Percentiles rank a stretch among this genome's conserved stretches.
These are phyloP conservation scores for Sarcophaga caerulescens DNA, from an alignment of 2,888 invertebrate species.

Conservation along the genomic window DNA sequence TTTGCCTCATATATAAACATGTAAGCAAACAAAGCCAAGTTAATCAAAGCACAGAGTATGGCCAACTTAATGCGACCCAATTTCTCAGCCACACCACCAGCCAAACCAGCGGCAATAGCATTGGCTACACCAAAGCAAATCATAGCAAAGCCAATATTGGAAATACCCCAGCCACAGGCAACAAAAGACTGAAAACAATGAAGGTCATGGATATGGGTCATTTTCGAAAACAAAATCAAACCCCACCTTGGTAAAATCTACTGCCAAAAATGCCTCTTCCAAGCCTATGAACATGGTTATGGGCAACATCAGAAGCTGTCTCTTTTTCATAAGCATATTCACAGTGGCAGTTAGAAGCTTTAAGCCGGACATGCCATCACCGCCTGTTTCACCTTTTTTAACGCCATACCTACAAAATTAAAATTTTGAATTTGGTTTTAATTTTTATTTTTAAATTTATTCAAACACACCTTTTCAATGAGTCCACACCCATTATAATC, in stretches of 20 bases:
- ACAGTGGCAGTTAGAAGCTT: conserved; percentile 89
- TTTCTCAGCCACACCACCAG: conserved; percentile 89
- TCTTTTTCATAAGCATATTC: conserved; percentile 88
- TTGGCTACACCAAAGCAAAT: conserved; percentile 95
- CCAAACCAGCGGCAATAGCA: conserved; percentile 91
- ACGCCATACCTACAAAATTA: conserved; percentile 83
- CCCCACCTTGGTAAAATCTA: conserved; percentile 88
- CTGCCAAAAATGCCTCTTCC: conserved; percentile 95
- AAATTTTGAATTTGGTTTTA: neutral
- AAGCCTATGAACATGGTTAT: conserved; percentile 96
- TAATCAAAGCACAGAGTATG: conserved; percentile 87
- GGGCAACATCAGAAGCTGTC: conserved; percentile 92
- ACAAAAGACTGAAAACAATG: conserved; percentile 86
- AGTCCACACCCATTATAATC: conserved; percentile 90
- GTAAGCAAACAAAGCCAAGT: conserved; percentile 86
- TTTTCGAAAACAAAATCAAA: neutral
- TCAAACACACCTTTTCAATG: conserved; percentile 85
- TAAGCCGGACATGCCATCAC: conserved; percentile 85
- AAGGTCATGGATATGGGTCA: neutral
- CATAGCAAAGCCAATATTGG: conserved; percentile 96
- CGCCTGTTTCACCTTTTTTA: conserved; percentile 82
- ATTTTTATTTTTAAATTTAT: neutral
- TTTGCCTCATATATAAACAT: conserved; percentile 88
- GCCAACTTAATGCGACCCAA: conserved; percentile 90
- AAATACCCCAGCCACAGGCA: conserved; percentile 93